These are phyloP conservation scores for Stictonetta naevosa DNA, from an alignment of 2,113 vertebrate species.

Conservation along the genomic window DNA sequence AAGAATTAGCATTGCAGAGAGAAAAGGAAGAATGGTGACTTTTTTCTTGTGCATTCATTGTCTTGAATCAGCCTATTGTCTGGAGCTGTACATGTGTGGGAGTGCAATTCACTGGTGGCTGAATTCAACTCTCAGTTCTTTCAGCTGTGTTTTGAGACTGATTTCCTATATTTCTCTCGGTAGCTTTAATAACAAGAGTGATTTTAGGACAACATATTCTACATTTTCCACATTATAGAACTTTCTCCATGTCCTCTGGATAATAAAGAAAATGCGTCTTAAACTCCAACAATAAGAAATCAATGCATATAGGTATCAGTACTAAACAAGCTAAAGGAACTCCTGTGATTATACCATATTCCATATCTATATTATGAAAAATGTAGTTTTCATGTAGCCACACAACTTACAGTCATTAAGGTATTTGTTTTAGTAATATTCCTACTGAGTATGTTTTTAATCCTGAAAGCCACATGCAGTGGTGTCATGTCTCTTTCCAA, in stretches of 20 bases:
- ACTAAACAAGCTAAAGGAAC: background rate
- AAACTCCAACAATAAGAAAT: background rate
- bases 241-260: conserved; percentile 2
- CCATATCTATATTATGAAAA: background rate
- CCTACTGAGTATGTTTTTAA: background rate
- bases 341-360: background rate
- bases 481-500: background rate
- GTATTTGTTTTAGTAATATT: background rate
- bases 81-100: conserved; percentile 70
- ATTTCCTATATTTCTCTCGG: conserved; percentile 76
- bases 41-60: conserved; percentile 81
- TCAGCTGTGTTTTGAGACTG: conserved; percentile 80
- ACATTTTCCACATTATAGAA: conserved; percentile 26
- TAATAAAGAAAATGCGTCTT: background rate
- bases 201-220: conserved; percentile 40
- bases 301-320: background rate
- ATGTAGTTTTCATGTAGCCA: background rate
- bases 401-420: background rate
- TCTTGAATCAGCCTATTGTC: conserved; percentile 88
- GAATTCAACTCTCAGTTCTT: conserved; percentile 77
- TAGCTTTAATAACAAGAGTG: conserved; percentile 44
- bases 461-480: background rate
- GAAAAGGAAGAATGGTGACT: conserved; percentile 76
- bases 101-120: conserved; percentile 69
- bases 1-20: conserved; percentile 87